phyloP scores from a whole-genome alignment of 1,140 invertebrate species.

The Meloidogyne exigua region DNA sequence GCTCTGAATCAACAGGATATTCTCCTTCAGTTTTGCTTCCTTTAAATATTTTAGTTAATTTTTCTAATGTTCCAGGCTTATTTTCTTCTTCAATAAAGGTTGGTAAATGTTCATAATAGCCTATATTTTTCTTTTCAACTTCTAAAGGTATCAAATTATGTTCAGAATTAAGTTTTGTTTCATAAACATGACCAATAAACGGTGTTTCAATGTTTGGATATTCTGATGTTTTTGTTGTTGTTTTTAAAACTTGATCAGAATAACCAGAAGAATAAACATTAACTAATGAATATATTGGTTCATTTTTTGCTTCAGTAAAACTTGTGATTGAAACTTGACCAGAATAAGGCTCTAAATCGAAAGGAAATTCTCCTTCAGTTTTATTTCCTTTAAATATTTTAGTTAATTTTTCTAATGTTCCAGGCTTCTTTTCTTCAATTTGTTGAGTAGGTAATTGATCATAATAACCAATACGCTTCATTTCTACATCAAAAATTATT shows the following conservation, averaged over 20 bases:
- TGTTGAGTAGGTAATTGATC: neutral
- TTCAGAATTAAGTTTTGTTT: neutral
- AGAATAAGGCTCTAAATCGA: slow-evolving; percentile 6
- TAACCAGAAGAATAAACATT: slow-evolving; percentile 32
- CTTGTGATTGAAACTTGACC: slow-evolving; percentile 4
- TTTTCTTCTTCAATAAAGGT: neutral
- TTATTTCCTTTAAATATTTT: slow-evolving; percentile 17
- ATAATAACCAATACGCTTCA: neutral
- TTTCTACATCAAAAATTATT: neutral
- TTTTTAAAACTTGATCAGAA: slow-evolving; percentile 22
- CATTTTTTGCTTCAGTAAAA: slow-evolving; percentile 10
- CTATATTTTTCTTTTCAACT: neutral
- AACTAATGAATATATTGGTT: slow-evolving; percentile 25
- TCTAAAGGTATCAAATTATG: neutral
- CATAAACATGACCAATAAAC: neutral
- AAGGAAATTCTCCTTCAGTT: slow-evolving; percentile 14
- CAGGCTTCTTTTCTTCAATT: slow-evolving; percentile 12
- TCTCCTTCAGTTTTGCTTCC: slow-evolving; percentile 9
- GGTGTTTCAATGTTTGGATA: neutral
- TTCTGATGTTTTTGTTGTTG: too few relatives aligned
- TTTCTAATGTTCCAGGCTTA: slow-evolving; percentile 8
- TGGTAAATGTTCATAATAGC: neutral
- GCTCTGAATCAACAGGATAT: slow-evolving; percentile 1
- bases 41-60: neutral
- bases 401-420: slow-evolving; percentile 5